Evolutionary conservation across 2,113 vertebrate genomes (phyloP).

Genomic region (Tragulus kanchil): DNA sequence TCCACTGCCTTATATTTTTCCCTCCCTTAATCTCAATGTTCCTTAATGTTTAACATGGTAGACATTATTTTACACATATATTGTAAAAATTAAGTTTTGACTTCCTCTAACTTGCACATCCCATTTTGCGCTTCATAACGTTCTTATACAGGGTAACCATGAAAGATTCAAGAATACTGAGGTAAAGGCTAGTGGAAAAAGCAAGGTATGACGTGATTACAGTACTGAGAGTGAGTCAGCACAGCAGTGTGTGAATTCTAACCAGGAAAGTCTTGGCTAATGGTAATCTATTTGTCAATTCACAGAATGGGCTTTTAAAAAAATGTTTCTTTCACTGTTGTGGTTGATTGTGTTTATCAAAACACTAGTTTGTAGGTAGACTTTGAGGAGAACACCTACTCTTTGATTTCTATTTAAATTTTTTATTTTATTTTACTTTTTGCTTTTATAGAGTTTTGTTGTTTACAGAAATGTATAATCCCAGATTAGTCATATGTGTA

Average conservation of each 20-base stretch:
- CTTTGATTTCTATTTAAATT: not conserved
- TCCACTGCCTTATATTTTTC: not conserved
- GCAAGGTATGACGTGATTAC: not conserved
- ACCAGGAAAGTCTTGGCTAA: not conserved
- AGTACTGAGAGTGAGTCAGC: not conserved
- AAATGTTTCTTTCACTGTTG: not conserved
- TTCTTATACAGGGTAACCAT: not conserved
- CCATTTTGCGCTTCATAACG: not conserved
- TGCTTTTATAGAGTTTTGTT: too few species aligned
- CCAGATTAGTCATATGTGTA: too few species aligned
- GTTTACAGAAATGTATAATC: too few species aligned
- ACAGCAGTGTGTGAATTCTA: not conserved
- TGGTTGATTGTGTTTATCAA: not conserved
- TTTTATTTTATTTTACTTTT: too few species aligned
- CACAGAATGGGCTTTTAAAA: not conserved
- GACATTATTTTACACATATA: not conserved
- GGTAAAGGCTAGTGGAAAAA: not conserved
- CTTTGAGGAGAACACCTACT: not conserved
- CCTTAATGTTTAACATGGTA: not conserved
- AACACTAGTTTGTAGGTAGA: not conserved
- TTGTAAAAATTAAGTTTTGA: not conserved
- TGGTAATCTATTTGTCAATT: slow-evolving; percentile 1
- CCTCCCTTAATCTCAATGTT: not conserved
- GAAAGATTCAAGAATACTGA: slow-evolving; percentile 49
- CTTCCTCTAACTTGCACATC: not conserved